A percentile compares a stretch with the other conserved stretches of the same genome.
phyloP scores from a whole-genome alignment of 2,888 invertebrate species.

The Rotaria socialis region DNA sequence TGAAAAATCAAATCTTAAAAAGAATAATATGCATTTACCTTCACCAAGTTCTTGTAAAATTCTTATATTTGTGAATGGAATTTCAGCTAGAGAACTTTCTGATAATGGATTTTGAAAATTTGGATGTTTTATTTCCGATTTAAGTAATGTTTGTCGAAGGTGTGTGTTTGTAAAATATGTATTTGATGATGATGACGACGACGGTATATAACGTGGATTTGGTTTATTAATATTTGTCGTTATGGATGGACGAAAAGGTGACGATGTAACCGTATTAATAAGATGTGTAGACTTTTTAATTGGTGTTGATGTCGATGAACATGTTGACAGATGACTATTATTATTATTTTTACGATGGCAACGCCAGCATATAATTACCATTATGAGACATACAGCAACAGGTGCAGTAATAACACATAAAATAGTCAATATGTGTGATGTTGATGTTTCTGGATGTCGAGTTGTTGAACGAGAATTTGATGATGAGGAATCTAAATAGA shows the following conservation, averaged over 20 bases:
- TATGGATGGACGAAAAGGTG: neutral
- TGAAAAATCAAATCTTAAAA: neutral
- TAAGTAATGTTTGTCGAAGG: conserved; percentile 15
- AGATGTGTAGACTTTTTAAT: neutral
- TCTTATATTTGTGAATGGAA: conserved; percentile 48
- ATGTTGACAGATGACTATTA: neutral
- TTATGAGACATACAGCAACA: neutral
- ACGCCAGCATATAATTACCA: neutral
- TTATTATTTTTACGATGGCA: neutral
- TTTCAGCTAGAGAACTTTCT: neutral
- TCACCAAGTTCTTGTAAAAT: conserved; percentile 87
- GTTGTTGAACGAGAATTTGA: neutral
- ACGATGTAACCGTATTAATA: conserved; percentile 9
- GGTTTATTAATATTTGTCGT: neutral
- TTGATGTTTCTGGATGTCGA: neutral
- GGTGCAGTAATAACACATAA: neutral
- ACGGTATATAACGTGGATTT: neutral
- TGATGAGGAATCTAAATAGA: neutral
- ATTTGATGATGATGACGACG: neutral
- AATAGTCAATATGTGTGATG: neutral
- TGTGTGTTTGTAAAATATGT: conserved; percentile 9
- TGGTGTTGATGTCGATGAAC: conserved; percentile 16
- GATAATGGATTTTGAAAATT: neutral
- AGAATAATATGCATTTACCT: conserved; percentile 57
- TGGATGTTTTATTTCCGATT: neutral